Conservation (phyloP, 2,888 invertebrate genomes). For the Protophormia terraenovae region DNA sequence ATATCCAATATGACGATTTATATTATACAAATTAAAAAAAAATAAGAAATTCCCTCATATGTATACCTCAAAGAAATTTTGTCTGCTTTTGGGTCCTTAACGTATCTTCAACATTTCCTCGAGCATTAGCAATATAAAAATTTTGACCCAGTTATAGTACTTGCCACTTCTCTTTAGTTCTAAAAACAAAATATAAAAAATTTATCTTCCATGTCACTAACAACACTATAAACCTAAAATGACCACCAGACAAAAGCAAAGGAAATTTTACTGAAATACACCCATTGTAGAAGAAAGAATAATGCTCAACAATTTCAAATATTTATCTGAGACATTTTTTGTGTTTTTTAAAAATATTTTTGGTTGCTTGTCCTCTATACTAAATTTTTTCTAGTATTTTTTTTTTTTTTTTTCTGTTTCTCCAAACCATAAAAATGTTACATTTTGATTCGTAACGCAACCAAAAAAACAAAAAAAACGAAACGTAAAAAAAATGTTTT, state of each 20-base stretch:
- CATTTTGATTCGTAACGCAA: not conserved
- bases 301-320: not conserved
- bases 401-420: not conserved
- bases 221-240: not conserved
- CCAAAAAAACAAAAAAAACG: not conserved
- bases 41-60: too few species aligned
- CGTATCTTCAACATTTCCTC: too few species aligned
- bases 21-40: too few species aligned
- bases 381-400: not conserved
- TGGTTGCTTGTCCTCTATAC: not conserved
- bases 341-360: not conserved
- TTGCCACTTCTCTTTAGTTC: too few species aligned
- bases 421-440: not conserved
- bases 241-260: not conserved
- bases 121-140: too few species aligned
- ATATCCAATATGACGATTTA: too few species aligned
- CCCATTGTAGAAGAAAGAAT: not conserved
- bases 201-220: not conserved
- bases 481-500: not conserved
- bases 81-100: too few species aligned
- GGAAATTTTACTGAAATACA: not conserved
- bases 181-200: too few species aligned
- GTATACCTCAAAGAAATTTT: too few species aligned
- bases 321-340: not conserved
- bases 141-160: too few species aligned